phyloP scores from a whole-genome alignment of 2,888 invertebrate genomes.

The Prosopocoilus inquinatus region DNA sequence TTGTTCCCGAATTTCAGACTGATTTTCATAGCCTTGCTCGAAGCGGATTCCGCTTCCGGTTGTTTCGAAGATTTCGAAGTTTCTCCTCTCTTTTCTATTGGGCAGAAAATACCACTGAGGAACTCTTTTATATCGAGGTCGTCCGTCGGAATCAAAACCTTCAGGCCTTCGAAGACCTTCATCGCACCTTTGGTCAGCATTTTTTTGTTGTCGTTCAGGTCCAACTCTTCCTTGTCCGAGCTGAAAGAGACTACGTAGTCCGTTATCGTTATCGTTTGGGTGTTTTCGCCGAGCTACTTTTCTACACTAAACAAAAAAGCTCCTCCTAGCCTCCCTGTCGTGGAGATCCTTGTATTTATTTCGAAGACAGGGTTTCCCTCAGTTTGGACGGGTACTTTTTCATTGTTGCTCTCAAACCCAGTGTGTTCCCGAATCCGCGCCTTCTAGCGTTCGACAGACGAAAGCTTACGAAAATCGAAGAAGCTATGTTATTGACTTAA shows the following conservation, averaged over 20 bases:
- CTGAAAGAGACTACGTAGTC: conserved; percentile 30
- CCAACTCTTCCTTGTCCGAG: conserved; percentile 15
- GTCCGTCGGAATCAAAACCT: conserved; percentile 63
- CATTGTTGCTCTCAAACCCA: conserved; percentile 34
- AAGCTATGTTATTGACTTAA: too few species aligned
- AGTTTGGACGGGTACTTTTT: conserved; percentile 21
- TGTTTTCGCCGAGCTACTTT: conserved; percentile 11
- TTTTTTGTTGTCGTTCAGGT: conserved; percentile 50
- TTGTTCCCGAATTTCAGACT: conserved; percentile 32
- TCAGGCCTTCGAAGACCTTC: conserved; percentile 70
- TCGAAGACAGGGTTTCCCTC: neutral
- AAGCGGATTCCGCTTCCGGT: neutral
- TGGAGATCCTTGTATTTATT: conserved; percentile 18
- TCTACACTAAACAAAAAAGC: conserved; percentile 48
- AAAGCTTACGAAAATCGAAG: too few species aligned
- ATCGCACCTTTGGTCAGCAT: conserved; percentile 72
- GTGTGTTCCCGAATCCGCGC: conserved; percentile 36
- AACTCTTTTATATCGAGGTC: conserved; percentile 59
- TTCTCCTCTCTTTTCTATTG: conserved; percentile 22
- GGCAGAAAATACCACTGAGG: conserved; percentile 42
- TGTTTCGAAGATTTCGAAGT: neutral
- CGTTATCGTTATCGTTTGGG: conserved; percentile 32
- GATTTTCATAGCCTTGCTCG: conserved; percentile 14
- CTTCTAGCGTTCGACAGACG: too few species aligned
- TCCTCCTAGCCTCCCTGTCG: conserved; percentile 21